phyloP scores from a whole-genome alignment of 2,888 invertebrate species.

The Cloeon dipterum region DNA sequence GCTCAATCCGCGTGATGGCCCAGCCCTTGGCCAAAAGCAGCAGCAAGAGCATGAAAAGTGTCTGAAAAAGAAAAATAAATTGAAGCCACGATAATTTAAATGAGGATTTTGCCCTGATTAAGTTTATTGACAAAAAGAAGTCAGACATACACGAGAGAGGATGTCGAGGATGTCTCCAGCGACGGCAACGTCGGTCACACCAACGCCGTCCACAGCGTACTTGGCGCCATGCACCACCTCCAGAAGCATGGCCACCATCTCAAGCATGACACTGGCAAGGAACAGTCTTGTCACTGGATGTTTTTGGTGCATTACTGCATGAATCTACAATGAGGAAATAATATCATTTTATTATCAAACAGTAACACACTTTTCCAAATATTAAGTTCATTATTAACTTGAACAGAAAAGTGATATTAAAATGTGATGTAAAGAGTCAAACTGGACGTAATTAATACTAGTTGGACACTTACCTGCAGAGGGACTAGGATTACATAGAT shows the following conservation, averaged over 20 bases:
- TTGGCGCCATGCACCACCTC: conserved; percentile 74
- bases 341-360: conserved; percentile 59
- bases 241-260: conserved; percentile 64
- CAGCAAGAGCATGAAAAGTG: conserved; percentile 79
- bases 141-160: conserved; percentile 51
- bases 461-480: conserved; percentile 52
- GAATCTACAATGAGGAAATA: conserved; percentile 79
- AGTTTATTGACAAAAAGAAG: not conserved
- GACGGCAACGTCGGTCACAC: conserved; percentile 56
- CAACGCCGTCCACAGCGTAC: conserved; percentile 78
- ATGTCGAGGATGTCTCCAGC: conserved; percentile 85
- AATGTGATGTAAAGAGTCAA: no score
- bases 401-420: no score
- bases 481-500: conserved; percentile 70
- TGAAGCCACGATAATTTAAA: no score
- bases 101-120: not conserved
- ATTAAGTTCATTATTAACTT: no score
- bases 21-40: conserved; percentile 88
- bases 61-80: conserved; percentile 31
- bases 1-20: conserved; percentile 79
- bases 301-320: conserved; percentile 68
- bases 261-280: conserved; percentile 63
- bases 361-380: no score
- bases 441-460: no score
- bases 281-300: conserved; percentile 82